A percentile compares a stretch with the other conserved stretches of the same genome.
phyloP scores from a whole-genome alignment of 92 coral and sea anemone species.

The Bergia sp. region DNA sequence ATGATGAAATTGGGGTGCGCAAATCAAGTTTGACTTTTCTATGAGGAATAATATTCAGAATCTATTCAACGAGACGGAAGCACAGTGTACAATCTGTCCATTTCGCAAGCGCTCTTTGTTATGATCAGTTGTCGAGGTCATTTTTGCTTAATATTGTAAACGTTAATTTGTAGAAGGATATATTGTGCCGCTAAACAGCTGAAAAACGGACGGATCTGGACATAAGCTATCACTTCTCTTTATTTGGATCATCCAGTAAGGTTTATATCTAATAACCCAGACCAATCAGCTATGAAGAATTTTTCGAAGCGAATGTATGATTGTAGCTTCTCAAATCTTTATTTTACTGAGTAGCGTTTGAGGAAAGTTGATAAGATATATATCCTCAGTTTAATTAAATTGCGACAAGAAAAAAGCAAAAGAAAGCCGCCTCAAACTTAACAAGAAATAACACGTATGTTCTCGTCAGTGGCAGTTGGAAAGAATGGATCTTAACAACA shows the following conservation, averaged over 20 bases:
- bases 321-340: not conserved
- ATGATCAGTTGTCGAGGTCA: not conserved
- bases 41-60: not conserved
- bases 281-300: not conserved
- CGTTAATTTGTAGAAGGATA: not conserved
- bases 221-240: not conserved
- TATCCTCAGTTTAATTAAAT: not conserved
- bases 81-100: not conserved
- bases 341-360: not conserved
- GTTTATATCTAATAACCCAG: not conserved
- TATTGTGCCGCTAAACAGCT: not conserved
- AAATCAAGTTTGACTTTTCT: slow-evolving; percentile 1
- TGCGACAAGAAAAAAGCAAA: not conserved
- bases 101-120: not conserved
- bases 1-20: not conserved
- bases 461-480: not conserved
- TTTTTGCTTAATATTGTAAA: not conserved
- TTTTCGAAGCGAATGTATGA: not conserved
- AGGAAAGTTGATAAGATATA: no score
- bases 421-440: not conserved
- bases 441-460: not conserved
- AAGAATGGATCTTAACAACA: slow-evolving; percentile 6
- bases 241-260: not conserved
- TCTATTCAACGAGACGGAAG: not conserved
- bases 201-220: not conserved